phyloP scores from a whole-genome alignment of 2,113 vertebrate genomes.

The Dipodomys merriami region DNA sequence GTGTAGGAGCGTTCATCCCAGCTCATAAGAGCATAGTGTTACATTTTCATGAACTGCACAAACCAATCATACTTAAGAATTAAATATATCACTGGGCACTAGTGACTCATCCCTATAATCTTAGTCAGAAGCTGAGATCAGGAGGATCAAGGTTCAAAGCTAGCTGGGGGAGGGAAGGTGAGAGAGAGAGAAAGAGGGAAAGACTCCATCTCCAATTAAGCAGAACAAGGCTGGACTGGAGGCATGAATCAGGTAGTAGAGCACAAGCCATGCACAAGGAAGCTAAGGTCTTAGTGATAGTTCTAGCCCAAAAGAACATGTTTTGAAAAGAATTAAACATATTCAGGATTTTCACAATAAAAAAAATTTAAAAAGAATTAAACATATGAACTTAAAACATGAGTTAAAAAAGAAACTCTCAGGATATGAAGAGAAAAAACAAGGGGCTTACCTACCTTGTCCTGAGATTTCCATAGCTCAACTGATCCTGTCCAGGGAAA shows the following conservation, averaged over 20 bases:
- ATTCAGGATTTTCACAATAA: neutral
- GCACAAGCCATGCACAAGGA: no score
- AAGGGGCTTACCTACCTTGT: neutral
- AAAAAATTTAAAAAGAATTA: neutral
- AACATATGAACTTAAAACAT: neutral
- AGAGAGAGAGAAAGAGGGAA: no score
- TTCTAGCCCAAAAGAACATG: no score
- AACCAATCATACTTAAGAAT: neutral
- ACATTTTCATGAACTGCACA: neutral
- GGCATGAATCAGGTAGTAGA: no score
- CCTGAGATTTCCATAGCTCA: slow-evolving; percentile 20
- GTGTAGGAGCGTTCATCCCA: neutral
- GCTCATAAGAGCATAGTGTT: neutral
- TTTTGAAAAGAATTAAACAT: neutral
- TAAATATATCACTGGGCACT: no score
- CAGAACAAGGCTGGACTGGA: no score
- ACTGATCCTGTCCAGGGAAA: neutral
- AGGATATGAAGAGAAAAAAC: neutral
- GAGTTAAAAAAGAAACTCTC: neutral
- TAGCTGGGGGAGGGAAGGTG: no score
- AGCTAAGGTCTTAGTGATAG: no score
- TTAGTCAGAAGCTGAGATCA: no score
- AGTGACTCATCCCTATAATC: no score
- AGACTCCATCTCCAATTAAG: no score
- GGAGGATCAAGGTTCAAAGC: no score